Base-by-base conservation (phyloP, 2,797 vertebrate genomes). In the Sebastes wilsoni region DNA sequence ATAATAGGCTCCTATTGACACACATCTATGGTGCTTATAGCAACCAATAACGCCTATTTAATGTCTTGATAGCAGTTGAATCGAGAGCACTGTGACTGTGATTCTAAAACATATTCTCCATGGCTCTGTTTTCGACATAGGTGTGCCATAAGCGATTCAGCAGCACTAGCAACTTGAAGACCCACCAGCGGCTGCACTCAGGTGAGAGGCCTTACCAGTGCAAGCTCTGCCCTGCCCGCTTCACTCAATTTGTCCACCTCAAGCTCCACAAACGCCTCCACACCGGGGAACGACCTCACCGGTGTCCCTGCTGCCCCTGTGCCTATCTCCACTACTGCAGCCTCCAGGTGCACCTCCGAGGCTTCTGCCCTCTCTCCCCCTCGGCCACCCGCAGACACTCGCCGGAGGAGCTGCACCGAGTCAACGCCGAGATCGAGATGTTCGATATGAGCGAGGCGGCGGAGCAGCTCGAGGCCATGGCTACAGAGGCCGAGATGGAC, bases 141-240 rank as follows among this genome's bases (percentile, higher is more conserved):
- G 97, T 98, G 82, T 99, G 98, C 92, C 96, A 97, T 93, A 98
- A 98, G 84, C 95, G 97, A 76, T 99, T 99, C 88, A 98, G 97
- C 91, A 99, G 97, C 95, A 98, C 97, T 59, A 99, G 98, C 91
- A 99, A 99, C 93, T 92, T 99, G 84, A 99, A 99, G 95, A 98
- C 97, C 73, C 98, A 98, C 92, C 95, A 97, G 89, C 94, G 97
- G 65, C 95, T 99, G 42, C 98, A 99, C 91, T 99, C 97, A 0
- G 98, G 97, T 70, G 97, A 99, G 92, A 97, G 97, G 81, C 98
- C 98, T 54, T 98, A 98, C 90, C 97, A 96, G 85, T 99, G 98
- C 94, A 98, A 98, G 89, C 95, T 97, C 73, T 99, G 98, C 86
- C 96, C 97, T 0, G 97, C 98, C 75, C 97, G 97, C 91, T 99